These are phyloP conservation scores for Cinclus mexicanus DNA, from an alignment of 2,113 vertebrate species.

Conservation along the genomic window DNA sequence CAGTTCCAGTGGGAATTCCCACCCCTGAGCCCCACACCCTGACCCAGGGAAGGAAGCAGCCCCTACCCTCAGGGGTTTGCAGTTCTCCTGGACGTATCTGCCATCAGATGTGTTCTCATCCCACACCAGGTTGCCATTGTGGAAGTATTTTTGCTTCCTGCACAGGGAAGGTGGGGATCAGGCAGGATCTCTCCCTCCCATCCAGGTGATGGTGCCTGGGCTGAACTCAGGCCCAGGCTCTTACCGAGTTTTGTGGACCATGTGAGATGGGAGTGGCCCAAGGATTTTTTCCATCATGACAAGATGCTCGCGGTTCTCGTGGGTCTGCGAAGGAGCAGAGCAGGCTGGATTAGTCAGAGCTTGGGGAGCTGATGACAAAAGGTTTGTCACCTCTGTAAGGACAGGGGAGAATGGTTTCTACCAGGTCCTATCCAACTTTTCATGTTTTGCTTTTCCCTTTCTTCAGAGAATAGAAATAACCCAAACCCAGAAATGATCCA, in stretches of 20 bases:
- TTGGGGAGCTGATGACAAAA: neutral
- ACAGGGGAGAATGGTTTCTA: too few relatives aligned
- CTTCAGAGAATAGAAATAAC: neutral
- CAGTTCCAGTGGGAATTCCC: neutral
- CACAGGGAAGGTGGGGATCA: neutral
- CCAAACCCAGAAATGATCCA: neutral
- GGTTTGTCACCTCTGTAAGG: neutral
- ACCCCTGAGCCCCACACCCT: rapidly evolving
- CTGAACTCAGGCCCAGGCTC: neutral
- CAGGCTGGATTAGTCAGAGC: neutral
- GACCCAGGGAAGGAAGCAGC: neutral
- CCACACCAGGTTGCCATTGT: conserved; percentile 89
- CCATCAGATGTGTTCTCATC: conserved; percentile 86
- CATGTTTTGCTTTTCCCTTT: neutral
- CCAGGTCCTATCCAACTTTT: neutral
- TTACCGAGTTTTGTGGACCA: conserved; percentile 90
- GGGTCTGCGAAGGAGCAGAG: conserved; percentile 78
- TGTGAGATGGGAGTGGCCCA: conserved; percentile 87
- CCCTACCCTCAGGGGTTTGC: conserved; percentile 89
- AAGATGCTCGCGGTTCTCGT: conserved; percentile 94
- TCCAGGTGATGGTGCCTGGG: rapidly evolving
- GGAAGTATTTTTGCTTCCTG: conserved; percentile 91
- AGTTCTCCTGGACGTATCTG: conserved; percentile 94
- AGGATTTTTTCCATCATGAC: conserved; percentile 98
- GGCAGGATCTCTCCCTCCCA: neutral